Evolutionary conservation across 2,113 vertebrate species (phyloP).

Genomic region (Patagioenas fasciata): DNA sequence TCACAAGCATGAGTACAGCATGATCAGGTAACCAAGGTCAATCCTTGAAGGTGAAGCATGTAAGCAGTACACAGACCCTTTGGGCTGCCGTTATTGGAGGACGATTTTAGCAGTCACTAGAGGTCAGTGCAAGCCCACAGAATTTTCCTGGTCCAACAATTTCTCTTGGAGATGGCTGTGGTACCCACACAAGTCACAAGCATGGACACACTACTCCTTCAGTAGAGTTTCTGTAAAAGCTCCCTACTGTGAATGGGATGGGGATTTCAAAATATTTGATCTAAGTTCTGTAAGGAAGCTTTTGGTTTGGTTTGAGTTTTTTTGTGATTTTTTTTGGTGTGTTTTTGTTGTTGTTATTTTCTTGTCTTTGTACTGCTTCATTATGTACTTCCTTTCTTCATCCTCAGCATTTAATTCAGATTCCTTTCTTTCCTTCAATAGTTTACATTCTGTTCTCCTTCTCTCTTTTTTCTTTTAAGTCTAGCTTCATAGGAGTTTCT

Average conservation of each 20-base stretch:
- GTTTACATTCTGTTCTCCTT: background rate
- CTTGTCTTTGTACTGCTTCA: background rate
- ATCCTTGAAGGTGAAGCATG: background rate
- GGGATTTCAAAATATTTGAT: background rate
- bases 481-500: background rate
- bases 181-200: accelerated
- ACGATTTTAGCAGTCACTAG: background rate
- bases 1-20: background rate
- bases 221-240: background rate
- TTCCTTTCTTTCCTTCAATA: background rate
- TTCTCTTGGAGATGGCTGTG: background rate
- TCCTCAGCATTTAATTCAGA: background rate
- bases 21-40: background rate
- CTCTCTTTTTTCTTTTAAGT: background rate
- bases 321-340: too few relatives aligned
- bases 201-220: accelerated
- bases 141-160: background rate
- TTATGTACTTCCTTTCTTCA: background rate
- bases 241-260: background rate
- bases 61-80: accelerated
- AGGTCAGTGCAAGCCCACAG: background rate
- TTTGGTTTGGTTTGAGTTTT: too few relatives aligned
- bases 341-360: background rate
- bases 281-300: background rate
- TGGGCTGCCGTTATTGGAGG: background rate